A percentile compares a stretch with the other conserved stretches of the same genome.
These are phyloP conservation scores for Chymomyza costata DNA, from an alignment of 1,140 invertebrate genomes.

Conservation along the genomic window DNA sequence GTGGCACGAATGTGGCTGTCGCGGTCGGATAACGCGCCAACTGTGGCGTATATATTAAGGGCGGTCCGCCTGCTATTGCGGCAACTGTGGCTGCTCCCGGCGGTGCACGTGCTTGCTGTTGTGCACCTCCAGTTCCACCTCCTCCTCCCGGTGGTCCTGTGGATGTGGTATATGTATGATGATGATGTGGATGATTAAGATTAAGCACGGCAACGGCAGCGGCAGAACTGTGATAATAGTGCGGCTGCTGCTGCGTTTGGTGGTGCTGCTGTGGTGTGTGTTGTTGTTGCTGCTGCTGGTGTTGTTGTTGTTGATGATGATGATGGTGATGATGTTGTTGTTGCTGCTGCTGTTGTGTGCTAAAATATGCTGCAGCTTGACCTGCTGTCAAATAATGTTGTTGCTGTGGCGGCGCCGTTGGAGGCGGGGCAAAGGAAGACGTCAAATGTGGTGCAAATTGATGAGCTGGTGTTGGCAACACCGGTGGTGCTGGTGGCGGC, in stretches of 20 bases:
- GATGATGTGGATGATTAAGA: constrained; percentile 45
- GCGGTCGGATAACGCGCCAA: constrained; percentile 39
- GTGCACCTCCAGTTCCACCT: not conserved
- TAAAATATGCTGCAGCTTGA: constrained; percentile 38
- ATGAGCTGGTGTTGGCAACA: constrained; percentile 48
- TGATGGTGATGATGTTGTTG: too few relatives aligned
- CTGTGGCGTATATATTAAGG: constrained; percentile 15
- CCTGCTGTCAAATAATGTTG: constrained; percentile 42
- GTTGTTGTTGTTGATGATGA: constrained; percentile 41
- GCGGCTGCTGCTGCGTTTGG: constrained; percentile 23
- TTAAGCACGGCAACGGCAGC: constrained; percentile 42
- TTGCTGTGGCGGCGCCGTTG: constrained; percentile 27
- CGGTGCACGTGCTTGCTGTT: constrained; percentile 46
- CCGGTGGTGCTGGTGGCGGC: constrained; percentile 27
- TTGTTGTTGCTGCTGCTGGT: constrained; percentile 35
- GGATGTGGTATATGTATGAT: constrained; percentile 58
- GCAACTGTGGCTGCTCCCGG: constrained; percentile 37
- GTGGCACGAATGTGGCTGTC: constrained; percentile 57
- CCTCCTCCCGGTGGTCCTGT: constrained; percentile 29
- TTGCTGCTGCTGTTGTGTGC: constrained; percentile 1
- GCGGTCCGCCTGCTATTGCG: constrained; percentile 4
- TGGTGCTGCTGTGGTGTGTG: constrained; percentile 31
- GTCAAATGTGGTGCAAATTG: constrained; percentile 49
- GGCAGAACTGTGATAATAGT: constrained; percentile 62
- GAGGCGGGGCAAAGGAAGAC: constrained; percentile 57